Base-by-base conservation (phyloP, 1,140 invertebrate genomes). In the Sminthurinus signatus region DNA sequence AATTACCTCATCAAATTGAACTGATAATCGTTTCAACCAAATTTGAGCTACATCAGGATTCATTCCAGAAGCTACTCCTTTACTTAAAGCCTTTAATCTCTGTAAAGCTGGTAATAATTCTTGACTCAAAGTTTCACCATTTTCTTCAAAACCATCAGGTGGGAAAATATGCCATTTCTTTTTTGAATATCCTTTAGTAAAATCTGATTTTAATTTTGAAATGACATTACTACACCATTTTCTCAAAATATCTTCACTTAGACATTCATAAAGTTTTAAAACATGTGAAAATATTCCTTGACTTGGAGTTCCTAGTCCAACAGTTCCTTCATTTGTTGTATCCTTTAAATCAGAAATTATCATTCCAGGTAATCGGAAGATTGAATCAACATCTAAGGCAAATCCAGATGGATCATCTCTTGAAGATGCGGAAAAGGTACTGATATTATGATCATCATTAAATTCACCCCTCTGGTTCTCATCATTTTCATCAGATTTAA, bases 1-100 rank as follows among this genome's bases (percentile, higher is more conserved):
- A n/a, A n/a, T 62, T 58, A 67, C 69, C 44, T 67, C 60, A 43
- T 70, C 69, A 27, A 70, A 59, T 39, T 50, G 28, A 15, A 64
- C 51, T 12, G 65, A 59, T 8, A 70, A 19, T 19, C 55, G 48
- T 51, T 70, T 70, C 14, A 67, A 21, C 69, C 69, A 70, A 51
- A 55, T 65, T 2, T 58, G 27, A 5, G 65, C 59, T 17, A 62
- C 28, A 0, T n/a, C 36, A 14, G 44, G 23, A 27, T 64, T 61
- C 65, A 70, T 70, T 3, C 54, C 42, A 4, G 48, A 21, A 4
- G 29, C 32, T 14, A 65, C 25, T 17, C 65, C 60, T 28, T 39
- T 32, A 27, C 54, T 52, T 27, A 52, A 29, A 52, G 50, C 50
- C 27, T 61, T 60, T 1, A 67, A 31, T 28, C 54, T 64, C 5